Base-by-base conservation (phyloP, 2,888 invertebrate genomes). In the Phyllotreta cruciferae region DNA sequence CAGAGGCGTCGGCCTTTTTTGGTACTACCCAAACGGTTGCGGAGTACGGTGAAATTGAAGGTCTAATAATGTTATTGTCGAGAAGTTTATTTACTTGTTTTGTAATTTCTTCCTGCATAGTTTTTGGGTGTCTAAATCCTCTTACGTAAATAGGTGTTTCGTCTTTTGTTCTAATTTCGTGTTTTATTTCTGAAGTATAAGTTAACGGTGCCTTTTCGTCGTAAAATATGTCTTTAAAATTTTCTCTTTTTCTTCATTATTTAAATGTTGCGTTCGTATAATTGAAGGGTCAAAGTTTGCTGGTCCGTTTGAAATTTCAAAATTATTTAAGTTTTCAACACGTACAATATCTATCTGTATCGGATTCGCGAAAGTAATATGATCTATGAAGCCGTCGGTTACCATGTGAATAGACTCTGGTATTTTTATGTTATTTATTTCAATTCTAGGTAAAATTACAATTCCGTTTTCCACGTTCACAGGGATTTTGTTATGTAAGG, bases 241-340 rank as follows among this genome's bases (percentile, higher is more conserved):
- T 38, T 42, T 42, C 11, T 42, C 42, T 54, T 54, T 54, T 39
- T 54, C 38, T 38, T 54, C 35, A 39, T 10, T 10, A 34, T 39
- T 39, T 38, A 54, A 34, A 50, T 50, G 35, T 34, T 50, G 6
- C 2, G 35, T 50, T 11, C 35, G 8, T 6, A 50, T 50, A 34
- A 52, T 24, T 6, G 36, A 10, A 37, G 52, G 6, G 37, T 52
- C 37, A 52, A 52, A 52, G 11, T 52, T 52, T n/a, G n/a, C 13
- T 6, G 37, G 37, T 8, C 3, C 7, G 6, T 45, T 8, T 45
- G 8, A n/a, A 11, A 45, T n/a, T 45, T 45, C 45, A 13, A 14
- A 2, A 3, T 45, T n/a, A 11, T n/a, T 10, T 37, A 10, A 35
- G 10, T 37, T 10, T 37, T 52, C 37, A n/a, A 50, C 35, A 4